These are phyloP conservation scores for Leiothrix lutea DNA, from an alignment of 2,113 vertebrate genomes.

Conservation along the genomic window DNA sequence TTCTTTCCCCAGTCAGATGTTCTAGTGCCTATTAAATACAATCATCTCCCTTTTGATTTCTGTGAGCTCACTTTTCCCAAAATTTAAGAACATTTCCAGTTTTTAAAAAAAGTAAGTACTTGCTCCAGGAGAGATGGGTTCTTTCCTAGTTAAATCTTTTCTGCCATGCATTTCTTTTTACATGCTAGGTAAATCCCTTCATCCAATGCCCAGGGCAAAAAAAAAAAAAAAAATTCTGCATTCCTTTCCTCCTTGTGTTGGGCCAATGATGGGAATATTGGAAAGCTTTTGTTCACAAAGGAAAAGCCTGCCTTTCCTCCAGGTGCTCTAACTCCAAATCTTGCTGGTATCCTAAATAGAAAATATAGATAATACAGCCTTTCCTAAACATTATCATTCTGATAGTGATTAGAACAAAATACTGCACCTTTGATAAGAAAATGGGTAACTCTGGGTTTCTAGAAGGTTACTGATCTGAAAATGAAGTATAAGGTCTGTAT, in stretches of 20 bases:
- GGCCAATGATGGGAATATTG: background rate
- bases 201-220: background rate
- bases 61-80: background rate
- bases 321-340: background rate
- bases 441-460: background rate
- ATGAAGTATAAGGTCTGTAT: background rate
- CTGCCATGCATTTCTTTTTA: background rate
- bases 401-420: background rate
- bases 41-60: background rate
- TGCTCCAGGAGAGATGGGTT: background rate
- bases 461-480: background rate
- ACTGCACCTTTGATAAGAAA: background rate
- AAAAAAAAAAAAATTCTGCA: too few species aligned
- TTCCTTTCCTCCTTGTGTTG: background rate
- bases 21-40: background rate
- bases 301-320: background rate
- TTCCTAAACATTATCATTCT: background rate
- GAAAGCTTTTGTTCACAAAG: background rate
- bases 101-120: background rate
- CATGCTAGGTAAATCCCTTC: background rate
- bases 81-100: background rate
- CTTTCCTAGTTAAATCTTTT: background rate
- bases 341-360: background rate
- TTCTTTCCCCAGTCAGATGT: background rate
- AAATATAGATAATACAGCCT: background rate